Percentiles rank a stretch among this genome's conserved stretches.
These are phyloP conservation scores for Ceratina australensis DNA, from an alignment of 1,140 invertebrate species.

Conservation along the genomic window DNA sequence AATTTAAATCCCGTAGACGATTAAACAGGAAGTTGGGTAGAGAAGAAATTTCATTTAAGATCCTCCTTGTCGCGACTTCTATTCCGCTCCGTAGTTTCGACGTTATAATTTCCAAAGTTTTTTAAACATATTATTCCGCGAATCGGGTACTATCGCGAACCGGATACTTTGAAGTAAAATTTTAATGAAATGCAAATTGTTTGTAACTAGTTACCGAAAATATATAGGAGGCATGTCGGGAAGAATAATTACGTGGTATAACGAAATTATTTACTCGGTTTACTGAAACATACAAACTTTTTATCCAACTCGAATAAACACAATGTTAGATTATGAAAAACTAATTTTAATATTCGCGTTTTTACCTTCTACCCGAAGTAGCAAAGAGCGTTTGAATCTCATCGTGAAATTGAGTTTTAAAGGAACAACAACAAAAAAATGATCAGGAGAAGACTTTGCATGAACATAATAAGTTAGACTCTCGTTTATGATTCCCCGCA, in stretches of 20 bases:
- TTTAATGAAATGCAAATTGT: constrained; percentile 31
- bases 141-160: background rate
- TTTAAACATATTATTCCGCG: constrained; percentile 8
- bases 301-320: no score
- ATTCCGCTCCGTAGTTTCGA: constrained; percentile 3
- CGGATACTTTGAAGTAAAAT: background rate
- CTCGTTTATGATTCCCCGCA: no score
- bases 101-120: constrained; percentile 10
- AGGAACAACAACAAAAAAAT: background rate
- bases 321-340: background rate
- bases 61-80: constrained; percentile 8
- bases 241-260: background rate
- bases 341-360: constrained; percentile 14
- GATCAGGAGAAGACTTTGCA: background rate
- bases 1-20: constrained; percentile 1
- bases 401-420: background rate
- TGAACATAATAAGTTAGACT: background rate
- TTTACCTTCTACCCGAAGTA: no score
- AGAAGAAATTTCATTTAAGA: constrained; percentile 28
- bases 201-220: constrained; percentile 19
- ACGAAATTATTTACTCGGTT: no score
- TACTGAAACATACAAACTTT: no score
- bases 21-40: constrained; percentile 17
- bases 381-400: background rate
- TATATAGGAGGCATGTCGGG: background rate